These are phyloP conservation scores for Megalops cyprinoides DNA, from an alignment of 2,797 vertebrate species.

Conservation along the genomic window DNA sequence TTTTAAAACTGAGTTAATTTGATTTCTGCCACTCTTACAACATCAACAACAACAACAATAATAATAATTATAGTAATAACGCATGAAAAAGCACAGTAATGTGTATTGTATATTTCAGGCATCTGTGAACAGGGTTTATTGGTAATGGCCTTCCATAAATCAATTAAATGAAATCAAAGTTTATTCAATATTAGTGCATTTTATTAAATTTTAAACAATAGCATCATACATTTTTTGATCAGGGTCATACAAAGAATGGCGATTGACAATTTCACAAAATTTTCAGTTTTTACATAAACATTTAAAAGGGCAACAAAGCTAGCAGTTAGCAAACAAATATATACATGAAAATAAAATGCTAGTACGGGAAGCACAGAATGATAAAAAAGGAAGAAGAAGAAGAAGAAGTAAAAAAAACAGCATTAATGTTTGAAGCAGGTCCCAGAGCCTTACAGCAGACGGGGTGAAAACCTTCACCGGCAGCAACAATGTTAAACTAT, in stretches of 20 bases:
- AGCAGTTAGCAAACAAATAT: too few relatives aligned
- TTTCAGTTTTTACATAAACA: too few relatives aligned
- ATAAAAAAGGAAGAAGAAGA: not conserved
- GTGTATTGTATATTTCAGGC: not conserved
- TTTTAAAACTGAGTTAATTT: not conserved
- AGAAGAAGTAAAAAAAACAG: not conserved
- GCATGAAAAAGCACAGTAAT: too few relatives aligned
- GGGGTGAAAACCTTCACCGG: conserved; percentile 51
- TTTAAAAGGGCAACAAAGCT: too few relatives aligned
- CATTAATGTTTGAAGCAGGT: not conserved
- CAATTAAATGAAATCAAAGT: not conserved
- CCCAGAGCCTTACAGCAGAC: conserved; percentile 48
- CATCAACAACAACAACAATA: too few relatives aligned
- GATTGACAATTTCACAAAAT: not conserved
- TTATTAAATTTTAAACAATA: not conserved
- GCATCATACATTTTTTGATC: not conserved
- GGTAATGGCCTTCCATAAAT: not conserved
- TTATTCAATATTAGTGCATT: not conserved
- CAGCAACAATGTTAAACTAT: conserved; percentile 65
- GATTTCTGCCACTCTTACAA: too few relatives aligned
- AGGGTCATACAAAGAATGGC: not conserved
- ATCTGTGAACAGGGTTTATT: not conserved
- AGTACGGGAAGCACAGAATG: not conserved
- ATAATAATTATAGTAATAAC: not conserved
- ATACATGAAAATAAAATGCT: not conserved